Evolutionary conservation across 2,797 vertebrate species (phyloP), one percentile per base, ranked within the genome.

Genomic region (Columba guinea): DNA sequence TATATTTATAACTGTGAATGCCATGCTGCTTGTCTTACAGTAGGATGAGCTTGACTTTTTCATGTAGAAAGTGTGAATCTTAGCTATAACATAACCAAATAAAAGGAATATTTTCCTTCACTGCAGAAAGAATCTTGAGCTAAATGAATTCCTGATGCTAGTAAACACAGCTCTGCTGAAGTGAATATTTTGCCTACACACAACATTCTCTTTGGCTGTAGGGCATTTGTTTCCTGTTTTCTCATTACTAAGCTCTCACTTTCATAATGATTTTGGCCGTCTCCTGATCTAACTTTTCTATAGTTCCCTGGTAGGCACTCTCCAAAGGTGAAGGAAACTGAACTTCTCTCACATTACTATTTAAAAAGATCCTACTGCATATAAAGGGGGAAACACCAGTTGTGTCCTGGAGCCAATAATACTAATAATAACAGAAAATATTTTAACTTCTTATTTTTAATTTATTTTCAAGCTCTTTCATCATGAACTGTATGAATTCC

Each of bases 81-180:
- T 85, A 79, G 17, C 32, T 90, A 15, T 70, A 59, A 49, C 9
- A 63, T 49, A 85, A 79, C 59, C 32, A 92, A 96, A 82, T 55
- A 56, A 67, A 84, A 87, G 5, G 27, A 84, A 24, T 63, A 18
- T 49, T 94, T 90, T 84, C 14, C 49, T 11, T 88, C 46, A 41
- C 59, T 79, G 19, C 20, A 69, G 37, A 93, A 84, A 56, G 39
- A 76, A 56, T 82, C 55, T 88, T 56, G 35, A 70, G 30, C 39
- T 91, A 59, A 91, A 81, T 91, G 81, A 91, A 84, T 84, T 93
- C 83, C 41, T 90, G 15, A 44, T 79, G 41, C 68, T 90, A 93
- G 91, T 88, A 56, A 94, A 76, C 84, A 41, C 67, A 68, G 13
- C 30, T 86, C 51, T 58, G 70, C 58, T 88, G 62, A 92, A 91